Conservation (phyloP, 2,113 vertebrate genomes). For the Microtus ochrogaster region DNA sequence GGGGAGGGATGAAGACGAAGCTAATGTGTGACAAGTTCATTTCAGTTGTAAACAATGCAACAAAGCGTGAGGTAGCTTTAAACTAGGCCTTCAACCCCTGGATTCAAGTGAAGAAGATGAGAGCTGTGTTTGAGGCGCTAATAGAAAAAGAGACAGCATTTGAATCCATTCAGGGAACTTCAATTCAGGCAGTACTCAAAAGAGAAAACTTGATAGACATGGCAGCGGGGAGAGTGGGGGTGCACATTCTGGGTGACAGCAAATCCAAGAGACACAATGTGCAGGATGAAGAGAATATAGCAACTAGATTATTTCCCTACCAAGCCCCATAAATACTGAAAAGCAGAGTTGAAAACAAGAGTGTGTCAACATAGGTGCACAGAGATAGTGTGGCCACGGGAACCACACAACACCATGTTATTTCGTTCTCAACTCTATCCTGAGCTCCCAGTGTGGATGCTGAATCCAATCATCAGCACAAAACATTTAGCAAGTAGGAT, state of each 20-base stretch:
- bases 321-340: neutral
- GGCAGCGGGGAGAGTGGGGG: fast-evolving
- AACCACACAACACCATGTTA: neutral
- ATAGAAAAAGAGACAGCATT: neutral
- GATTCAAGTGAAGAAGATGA: neutral
- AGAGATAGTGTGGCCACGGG: neutral
- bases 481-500: neutral
- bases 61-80: neutral
- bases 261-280: neutral
- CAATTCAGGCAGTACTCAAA: neutral
- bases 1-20: neutral
- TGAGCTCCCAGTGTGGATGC: neutral
- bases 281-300: neutral
- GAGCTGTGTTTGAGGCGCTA: neutral
- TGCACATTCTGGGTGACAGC: neutral
- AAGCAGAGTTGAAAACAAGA: neutral
- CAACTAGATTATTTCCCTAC: neutral
- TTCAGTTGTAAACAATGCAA: neutral
- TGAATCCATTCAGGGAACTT: neutral
- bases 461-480: neutral
- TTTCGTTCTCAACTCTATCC: neutral
- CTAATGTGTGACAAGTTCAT: neutral
- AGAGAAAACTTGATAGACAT: neutral
- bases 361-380: neutral
- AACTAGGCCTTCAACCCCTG: neutral